Conservation (phyloP, 2,888 invertebrate genomes). For the Microctonus aethiopoides region DNA sequence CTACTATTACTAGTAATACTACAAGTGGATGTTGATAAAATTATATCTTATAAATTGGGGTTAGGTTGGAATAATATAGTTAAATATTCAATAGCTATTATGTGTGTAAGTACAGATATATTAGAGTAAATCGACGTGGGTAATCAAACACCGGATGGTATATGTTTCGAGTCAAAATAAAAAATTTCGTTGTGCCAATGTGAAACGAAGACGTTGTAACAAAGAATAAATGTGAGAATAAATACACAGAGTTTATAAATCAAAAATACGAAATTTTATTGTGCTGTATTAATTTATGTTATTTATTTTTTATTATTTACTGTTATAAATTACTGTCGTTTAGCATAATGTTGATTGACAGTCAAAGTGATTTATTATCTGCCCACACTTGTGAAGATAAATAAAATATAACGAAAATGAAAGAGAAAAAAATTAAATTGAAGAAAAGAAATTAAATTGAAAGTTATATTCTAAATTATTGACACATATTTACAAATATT, state of each 20-base stretch:
- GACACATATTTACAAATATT: too few relatives aligned
- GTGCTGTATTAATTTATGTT: background rate
- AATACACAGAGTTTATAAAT: background rate
- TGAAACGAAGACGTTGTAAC: background rate
- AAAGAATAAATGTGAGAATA: background rate
- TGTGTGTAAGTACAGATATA: background rate
- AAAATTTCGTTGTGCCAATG: background rate
- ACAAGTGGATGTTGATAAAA: background rate
- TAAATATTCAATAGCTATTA: background rate
- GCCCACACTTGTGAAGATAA: too few relatives aligned
- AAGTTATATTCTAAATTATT: too few relatives aligned
- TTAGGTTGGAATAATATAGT: background rate
- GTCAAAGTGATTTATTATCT: too few relatives aligned
- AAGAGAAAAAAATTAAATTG: too few relatives aligned
- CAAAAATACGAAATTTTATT: background rate
- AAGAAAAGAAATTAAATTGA: too few relatives aligned
- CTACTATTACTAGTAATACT: too few relatives aligned
- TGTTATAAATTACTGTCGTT: too few relatives aligned
- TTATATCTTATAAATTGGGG: background rate
- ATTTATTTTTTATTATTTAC: background rate
- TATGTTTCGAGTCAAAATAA: constrained; percentile 57
- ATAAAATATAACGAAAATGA: too few relatives aligned
- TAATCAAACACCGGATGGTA: constrained; percentile 61
- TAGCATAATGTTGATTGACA: too few relatives aligned
- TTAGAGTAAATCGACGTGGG: constrained; percentile 30